Base-by-base conservation (phyloP, 2,113 vertebrate species). In the Caracal caracal region DNA sequence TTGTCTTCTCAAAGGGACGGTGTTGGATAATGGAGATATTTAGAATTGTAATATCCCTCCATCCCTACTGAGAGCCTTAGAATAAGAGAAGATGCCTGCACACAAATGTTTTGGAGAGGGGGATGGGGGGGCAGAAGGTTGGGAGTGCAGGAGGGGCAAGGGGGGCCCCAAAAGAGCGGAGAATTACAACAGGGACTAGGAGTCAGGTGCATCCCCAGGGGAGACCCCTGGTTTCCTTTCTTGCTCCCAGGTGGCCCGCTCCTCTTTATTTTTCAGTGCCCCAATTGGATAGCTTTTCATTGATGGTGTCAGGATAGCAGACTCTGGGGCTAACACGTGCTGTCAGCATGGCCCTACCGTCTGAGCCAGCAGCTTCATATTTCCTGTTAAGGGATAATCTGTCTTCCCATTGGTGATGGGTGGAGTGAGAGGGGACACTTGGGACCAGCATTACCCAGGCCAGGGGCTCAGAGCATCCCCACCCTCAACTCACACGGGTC, bases 181-280 rank as follows among this genome's bases (percentile, higher is more conserved):
- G 37, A 40, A 35, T 5, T 37, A 6, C 3, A 59, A 20, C 26
- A 8, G 40, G 47, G 61, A 13, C 33, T 51, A 6, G 10, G 19
- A 81, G 30, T 49, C n/a, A 75, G 8, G 26, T 26, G 3, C 1
- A 17, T 5, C 0, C 5, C 9, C 40, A 35, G n/a, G 6, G 12
- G 22, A 11, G 15, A 81, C 3, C 12, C 3, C 20, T 2, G 0
- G 2, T 7, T 0, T 26, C 66, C 26, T 65, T 30, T 6, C 17
- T 33, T 49, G 12, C 8, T 51, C 61, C 22, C 0, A 6, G 59
- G 49, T 68, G 47, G 26, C 22, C 20, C 10, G 1, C 2, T 40
- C 12, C 37, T 68, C n/a, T 51, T 95, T 43, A 63, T 19, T 10
- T 15, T 13, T n/a, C 22, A 19, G 6, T 9, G 1, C 6, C 10